Conservation (phyloP, 2,113 vertebrate species). For the Podiceps cristatus region DNA sequence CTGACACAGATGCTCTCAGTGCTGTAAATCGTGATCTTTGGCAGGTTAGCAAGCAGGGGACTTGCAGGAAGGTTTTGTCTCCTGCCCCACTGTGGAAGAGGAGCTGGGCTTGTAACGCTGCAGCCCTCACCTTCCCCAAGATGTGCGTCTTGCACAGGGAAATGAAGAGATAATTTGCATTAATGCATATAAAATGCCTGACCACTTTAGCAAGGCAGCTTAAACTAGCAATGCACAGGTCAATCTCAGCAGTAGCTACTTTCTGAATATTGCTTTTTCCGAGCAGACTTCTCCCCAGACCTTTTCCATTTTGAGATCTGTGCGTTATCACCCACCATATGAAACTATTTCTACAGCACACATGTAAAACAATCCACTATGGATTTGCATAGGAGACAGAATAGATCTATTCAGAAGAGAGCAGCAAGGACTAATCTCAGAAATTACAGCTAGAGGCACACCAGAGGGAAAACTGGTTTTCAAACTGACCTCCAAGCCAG, state of each 20-base stretch:
- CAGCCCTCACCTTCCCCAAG: background rate
- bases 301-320: background rate
- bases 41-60: background rate
- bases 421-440: background rate
- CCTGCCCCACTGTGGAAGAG: background rate
- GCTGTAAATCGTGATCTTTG: background rate
- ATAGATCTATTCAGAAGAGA: background rate
- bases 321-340: rapidly evolving
- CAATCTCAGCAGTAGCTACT: background rate
- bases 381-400: background rate
- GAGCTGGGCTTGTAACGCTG: background rate
- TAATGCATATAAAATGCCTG: background rate
- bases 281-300: background rate
- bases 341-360: background rate
- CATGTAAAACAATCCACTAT: background rate
- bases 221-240: background rate
- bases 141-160: background rate
- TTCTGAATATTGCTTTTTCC: background rate
- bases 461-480: background rate
- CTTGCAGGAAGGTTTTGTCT: background rate
- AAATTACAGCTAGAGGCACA: background rate
- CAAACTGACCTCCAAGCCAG: background rate
- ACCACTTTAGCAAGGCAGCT: background rate
- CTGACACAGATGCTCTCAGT: background rate
- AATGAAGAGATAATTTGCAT: background rate